Conservation (phyloP, 2,888 invertebrate genomes). For the Spodoptera exigua region DNA sequence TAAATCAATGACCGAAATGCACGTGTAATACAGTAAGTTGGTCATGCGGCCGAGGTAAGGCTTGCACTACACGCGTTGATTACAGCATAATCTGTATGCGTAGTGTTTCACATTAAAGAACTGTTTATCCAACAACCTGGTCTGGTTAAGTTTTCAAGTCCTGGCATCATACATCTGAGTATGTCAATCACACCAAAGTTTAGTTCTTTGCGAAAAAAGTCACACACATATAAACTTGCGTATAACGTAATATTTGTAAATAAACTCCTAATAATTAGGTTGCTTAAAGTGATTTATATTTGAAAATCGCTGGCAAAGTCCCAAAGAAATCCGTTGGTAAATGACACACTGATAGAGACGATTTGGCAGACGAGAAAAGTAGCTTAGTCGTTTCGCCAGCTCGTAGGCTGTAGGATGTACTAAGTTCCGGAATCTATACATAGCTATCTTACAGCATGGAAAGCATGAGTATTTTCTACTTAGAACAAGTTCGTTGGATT, state of each 20-base stretch:
- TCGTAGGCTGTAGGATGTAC: constrained; percentile 54
- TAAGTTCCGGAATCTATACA: constrained; percentile 61
- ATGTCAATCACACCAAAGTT: background rate
- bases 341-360: constrained; percentile 68
- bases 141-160: constrained; percentile 10
- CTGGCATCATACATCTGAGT: constrained; percentile 3
- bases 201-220: too few relatives aligned
- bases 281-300: constrained; percentile 64
- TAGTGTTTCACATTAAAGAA: constrained; percentile 46
- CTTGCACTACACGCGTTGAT: constrained; percentile 65
- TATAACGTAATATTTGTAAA: constrained; percentile 40
- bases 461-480: background rate
- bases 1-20: constrained; percentile 75
- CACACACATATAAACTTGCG: background rate
- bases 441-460: constrained; percentile 56
- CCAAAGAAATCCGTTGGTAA: constrained; percentile 69
- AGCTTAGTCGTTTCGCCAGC: constrained; percentile 61
- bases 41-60: constrained; percentile 77
- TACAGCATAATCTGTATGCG: constrained; percentile 74
- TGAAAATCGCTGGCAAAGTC: constrained; percentile 66
- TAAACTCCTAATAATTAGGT: constrained; percentile 62
- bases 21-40: constrained; percentile 78
- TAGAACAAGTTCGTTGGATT: constrained; percentile 2
- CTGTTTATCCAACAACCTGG: constrained; percentile 40
- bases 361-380: constrained; percentile 69